These are phyloP conservation scores for Dicranocentrus wangi DNA, from an alignment of 2,888 invertebrate genomes.

Conservation along the genomic window DNA sequence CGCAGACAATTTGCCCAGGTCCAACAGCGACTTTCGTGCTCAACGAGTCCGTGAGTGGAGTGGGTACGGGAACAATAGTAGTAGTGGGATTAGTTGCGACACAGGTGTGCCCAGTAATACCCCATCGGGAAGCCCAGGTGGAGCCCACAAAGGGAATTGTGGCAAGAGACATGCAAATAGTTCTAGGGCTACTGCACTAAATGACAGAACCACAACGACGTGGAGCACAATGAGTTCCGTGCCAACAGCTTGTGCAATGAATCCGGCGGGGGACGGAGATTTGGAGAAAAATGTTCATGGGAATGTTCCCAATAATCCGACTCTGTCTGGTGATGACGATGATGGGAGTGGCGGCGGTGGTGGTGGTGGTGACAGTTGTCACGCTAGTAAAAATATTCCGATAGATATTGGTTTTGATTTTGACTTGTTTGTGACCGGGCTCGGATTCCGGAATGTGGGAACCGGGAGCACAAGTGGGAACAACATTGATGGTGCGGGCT, in stretches of 20 bases:
- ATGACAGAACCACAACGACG: conserved; percentile 49
- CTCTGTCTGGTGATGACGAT: background rate
- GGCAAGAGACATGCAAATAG: conserved; percentile 45
- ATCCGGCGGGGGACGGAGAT: conserved; percentile 40
- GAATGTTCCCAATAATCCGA: conserved; percentile 13
- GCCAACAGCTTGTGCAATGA: conserved; percentile 39
- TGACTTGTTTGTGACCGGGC: conserved; percentile 62
- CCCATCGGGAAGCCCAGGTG: conserved; percentile 33
- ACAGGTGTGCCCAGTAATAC: conserved; percentile 33
- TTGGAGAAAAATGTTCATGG: conserved; percentile 35
- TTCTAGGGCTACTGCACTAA: background rate
- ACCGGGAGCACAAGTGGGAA: conserved; percentile 7
- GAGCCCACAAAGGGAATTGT: background rate
- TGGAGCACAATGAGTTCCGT: conserved; percentile 48
- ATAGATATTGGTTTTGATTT: conserved; percentile 66
- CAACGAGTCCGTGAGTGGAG: conserved; percentile 52
- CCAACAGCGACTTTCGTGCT: conserved; percentile 35
- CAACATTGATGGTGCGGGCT: background rate
- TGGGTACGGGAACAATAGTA: conserved; percentile 34
- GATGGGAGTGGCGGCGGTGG: conserved; percentile 13
- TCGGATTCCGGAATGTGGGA: conserved; percentile 57
- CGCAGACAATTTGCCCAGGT: background rate
- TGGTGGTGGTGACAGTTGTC: conserved; percentile 52
- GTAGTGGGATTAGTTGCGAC: conserved; percentile 41
- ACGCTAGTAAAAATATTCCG: conserved; percentile 55